Evolutionary conservation across 2,888 invertebrate genomes (phyloP), one percentile per base, ranked within the genome.

Genomic region (Celastrina argiolus): DNA sequence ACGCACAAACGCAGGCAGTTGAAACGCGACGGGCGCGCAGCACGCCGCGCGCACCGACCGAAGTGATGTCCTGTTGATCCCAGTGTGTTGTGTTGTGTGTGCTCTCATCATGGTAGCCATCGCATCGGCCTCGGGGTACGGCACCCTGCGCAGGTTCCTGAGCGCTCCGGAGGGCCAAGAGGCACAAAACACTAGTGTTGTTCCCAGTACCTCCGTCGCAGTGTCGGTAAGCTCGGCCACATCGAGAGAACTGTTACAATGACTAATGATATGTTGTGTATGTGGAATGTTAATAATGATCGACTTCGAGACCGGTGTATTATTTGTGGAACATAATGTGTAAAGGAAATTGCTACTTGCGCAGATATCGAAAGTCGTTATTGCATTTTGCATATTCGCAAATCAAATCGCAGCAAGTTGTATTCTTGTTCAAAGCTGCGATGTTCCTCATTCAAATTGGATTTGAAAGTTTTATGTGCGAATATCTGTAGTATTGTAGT

Each of bases 61-160:
- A 75, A 82, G 89, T 87, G 86, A 87, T 88, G 87, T 82, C 83
- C 82, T 76, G 78, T 70, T 76, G 81, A 78, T 77, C 72, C 79
- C 76, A 79, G 83, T 84, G 76, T 76, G 74, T 76, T 82, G 86
- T 82, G 78, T 70, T 70, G 78, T 77, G 78, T 70, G 73, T 73
- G 74, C 61, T 34, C 67, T 36, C 70, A 85, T 77, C 80, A 91
- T 90, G 90, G 89, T 91, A 81, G 88, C 90, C 69, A 91, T 90
- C 72, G 90, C 90, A 68, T 90, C 91, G 69, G 90, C 91, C 74
- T 88, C 90, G 74, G 91, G 91, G 80, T 89, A 88, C 81, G 90
- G 89, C 83, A 88, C 90, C 70, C 84, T 90, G 73, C 88, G 91
- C 82, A 87, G 91, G 73, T 90, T 89, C 76, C 84, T 90, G 69